Base-by-base conservation (phyloP, 2,797 vertebrate species). In the Sorex maritimensis region DNA sequence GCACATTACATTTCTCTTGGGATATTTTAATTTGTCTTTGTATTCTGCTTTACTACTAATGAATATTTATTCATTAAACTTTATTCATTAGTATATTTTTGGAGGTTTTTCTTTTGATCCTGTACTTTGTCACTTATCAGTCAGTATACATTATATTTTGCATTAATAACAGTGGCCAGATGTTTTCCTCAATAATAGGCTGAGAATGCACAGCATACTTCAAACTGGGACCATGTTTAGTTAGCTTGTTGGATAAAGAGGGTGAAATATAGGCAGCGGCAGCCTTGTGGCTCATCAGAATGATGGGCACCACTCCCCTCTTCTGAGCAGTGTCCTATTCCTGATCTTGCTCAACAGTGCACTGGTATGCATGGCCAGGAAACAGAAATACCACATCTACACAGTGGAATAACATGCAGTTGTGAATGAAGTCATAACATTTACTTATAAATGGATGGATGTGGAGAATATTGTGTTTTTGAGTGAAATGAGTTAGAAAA, bases 221-320 rank as follows among this genome's bases (percentile, higher is more conserved):
- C 6, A 90, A 30, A 49, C 6, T 71, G 10, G 41, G n/a, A 38
- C 26, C 24, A 5, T 61, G 58, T 61, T 61, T 58, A 8, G 8
- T 61, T 77, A 49, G 14, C 9, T 71, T 69, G 69, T 26, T 24
- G 44, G 15, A 7, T 61, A 15, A 1, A 82, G 14, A 71, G 15
- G 0, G 2, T 21, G 8, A 28, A 44, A 65, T 41, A 78, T 44
- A 19, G 65, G 24, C n/a, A 69, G 67, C 3, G 28, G 12, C 4
- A 34, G 17, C 5, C 8, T 5, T n/a, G 10, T 23, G 5, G 58
- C 11, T 71, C 41, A 9, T 15, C 0, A 61, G 12, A 75, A 72
- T 19, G 8, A 3, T n/a, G 5, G 4, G 52, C 1, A 10, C 14
- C 12, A 49, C 4, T 2, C 49, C 10, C 49, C 49, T 5, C 1